Base-by-base conservation (phyloP, 2,888 invertebrate species). In the Neria commutata region DNA sequence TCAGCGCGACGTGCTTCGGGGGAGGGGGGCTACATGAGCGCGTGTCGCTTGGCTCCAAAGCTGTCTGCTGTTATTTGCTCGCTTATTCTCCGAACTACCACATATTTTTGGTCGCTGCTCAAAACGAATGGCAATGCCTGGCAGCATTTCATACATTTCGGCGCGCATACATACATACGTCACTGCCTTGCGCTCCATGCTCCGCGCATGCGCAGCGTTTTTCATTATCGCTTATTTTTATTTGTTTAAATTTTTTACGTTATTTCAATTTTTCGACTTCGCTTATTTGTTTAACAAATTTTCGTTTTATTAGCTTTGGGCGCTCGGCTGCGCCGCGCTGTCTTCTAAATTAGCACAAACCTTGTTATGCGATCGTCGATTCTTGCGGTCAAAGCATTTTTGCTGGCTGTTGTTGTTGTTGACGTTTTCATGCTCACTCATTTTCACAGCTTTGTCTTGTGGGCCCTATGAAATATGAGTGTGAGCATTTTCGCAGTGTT, bases 321-420 rank as follows among this genome's bases (percentile, higher is more conserved):
- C n/a, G 48, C 26, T 48, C 11, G 14, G 48, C n/a, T n/a, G 48
- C 48, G n/a, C 14, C 11, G 10, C 23, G 24, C 11, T 23, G 47
- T 40, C 33, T 53, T 57, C 11, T 11, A 40, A 21, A 21, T 56
- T 50, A 48, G 47, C 33, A n/a, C 40, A 56, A 33, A 21, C 34
- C 23, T 29, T n/a, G 34, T 11, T 37, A 19, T 47, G 21, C 24
- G 16, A 24, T 50, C 21, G n/a, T n/a, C n/a, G n/a, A n/a, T n/a
- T n/a, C n/a, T n/a, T n/a, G n/a, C n/a, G n/a, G n/a, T n/a, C n/a
- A n/a, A n/a, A n/a, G n/a, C n/a, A n/a, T n/a, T n/a, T n/a, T 45
- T n/a, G 14, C 4, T 45, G 29, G 26, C 48, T 53, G 19, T 21
- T 26, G 23, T 26, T 47, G 33, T 54, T 42, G 10, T 55, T 56